phyloP scores from a whole-genome alignment of 2,113 vertebrate genomes.

The Dipodomys stephensi region DNA sequence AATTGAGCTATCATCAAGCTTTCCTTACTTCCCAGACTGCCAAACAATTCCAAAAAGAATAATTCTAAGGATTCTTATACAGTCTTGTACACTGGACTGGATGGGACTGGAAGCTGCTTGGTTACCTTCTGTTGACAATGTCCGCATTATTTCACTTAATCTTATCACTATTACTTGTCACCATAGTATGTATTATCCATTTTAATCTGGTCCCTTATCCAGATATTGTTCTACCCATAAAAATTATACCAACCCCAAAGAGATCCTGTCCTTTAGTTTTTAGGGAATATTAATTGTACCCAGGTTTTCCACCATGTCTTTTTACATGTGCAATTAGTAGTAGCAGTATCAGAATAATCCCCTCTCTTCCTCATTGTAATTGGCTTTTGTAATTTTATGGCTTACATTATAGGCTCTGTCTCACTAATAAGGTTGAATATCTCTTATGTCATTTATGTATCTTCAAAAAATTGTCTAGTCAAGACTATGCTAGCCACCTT shows the following conservation, averaged over 20 bases:
- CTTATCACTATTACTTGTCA: neutral
- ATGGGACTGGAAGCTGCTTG: neutral
- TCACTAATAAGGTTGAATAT: too few species aligned
- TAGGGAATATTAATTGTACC: neutral
- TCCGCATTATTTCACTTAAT: neutral
- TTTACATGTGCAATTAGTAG: neutral
- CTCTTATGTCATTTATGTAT: too few species aligned
- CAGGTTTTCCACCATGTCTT: neutral
- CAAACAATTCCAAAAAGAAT: neutral
- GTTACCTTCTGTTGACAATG: neutral
- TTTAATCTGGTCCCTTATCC: neutral
- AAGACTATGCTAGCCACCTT: neutral
- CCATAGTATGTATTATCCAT: neutral
- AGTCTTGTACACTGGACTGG: neutral
- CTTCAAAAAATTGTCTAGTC: neutral
- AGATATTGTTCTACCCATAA: neutral
- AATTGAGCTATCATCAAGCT: neutral
- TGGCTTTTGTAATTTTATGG: too few species aligned
- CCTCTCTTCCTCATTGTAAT: too few species aligned
- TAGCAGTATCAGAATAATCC: too few species aligned
- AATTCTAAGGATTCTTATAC: neutral
- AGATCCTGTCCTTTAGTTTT: neutral
- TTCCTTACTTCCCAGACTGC: neutral
- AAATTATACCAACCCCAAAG: neutral
- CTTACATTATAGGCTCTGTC: too few species aligned